Conservation (phyloP, 2,113 vertebrate genomes). For the Scalopus aquaticus region DNA sequence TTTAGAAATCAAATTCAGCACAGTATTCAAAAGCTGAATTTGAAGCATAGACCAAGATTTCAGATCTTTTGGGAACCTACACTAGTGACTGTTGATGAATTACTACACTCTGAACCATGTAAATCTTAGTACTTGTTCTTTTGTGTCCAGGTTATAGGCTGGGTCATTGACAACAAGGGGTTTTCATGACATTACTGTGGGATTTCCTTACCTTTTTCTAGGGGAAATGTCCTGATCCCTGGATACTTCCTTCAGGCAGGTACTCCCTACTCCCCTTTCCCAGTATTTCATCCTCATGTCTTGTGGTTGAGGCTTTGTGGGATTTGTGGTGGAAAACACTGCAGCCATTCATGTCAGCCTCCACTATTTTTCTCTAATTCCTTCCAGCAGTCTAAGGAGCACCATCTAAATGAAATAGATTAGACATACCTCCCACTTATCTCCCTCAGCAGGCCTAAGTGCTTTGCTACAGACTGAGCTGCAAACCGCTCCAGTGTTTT, state of each 20-base stretch:
- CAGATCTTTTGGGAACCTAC: neutral
- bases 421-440: neutral
- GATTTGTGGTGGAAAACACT: neutral
- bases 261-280: neutral
- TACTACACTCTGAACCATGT: neutral
- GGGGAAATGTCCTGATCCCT: neutral
- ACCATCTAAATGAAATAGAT: neutral
- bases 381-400: neutral
- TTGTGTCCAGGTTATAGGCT: neutral
- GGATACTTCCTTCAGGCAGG: neutral
- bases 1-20: constrained; percentile 12
- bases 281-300: neutral
- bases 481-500: neutral
- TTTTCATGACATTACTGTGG: neutral
- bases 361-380: neutral
- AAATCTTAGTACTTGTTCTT: neutral
- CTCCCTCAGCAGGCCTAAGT: neutral
- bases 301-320: neutral
- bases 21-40: neutral
- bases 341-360: neutral
- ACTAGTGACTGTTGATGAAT: neutral
- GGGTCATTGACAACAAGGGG: neutral
- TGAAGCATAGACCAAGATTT: constrained; percentile 5
- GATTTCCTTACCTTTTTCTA: neutral
- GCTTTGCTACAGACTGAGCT: neutral